Evolutionary conservation across 2,797 vertebrate genomes (phyloP).

Genomic region (Tiaroga cobitis): DNA sequence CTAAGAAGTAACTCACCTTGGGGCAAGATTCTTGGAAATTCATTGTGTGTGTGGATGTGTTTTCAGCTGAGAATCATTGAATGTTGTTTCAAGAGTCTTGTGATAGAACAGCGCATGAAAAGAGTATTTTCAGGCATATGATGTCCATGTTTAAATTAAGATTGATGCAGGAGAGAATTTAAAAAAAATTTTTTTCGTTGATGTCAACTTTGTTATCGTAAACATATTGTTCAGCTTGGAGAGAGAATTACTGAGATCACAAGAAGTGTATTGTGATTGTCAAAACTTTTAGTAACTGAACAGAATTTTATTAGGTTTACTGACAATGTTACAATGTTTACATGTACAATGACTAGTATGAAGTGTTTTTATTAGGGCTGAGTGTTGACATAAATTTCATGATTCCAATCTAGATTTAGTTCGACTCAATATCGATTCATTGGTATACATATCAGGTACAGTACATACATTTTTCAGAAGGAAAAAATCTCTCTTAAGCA

Average conservation of each 20-base stretch:
- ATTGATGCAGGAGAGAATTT: neutral
- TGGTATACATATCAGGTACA: neutral
- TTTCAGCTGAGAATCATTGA: slow-evolving; percentile 20
- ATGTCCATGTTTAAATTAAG: neutral
- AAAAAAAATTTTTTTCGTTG: neutral
- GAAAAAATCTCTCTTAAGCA: too few relatives aligned
- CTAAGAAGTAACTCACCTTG: slow-evolving; percentile 33
- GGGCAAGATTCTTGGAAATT: slow-evolving; percentile 23
- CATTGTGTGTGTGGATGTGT: slow-evolving; percentile 17
- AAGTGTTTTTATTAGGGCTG: neutral
- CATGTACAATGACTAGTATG: neutral
- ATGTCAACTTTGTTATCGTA: neutral
- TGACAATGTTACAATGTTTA: neutral
- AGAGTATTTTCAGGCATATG: slow-evolving; percentile 26
- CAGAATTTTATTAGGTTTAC: neutral
- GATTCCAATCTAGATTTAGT: neutral
- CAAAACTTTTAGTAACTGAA: neutral
- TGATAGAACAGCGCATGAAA: neutral
- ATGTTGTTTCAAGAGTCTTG: slow-evolving; percentile 6
- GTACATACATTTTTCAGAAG: too few relatives aligned
- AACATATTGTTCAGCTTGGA: neutral
- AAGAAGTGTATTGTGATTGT: neutral
- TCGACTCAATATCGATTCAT: neutral
- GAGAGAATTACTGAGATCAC: neutral
- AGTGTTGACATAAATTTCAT: neutral